Evolutionary conservation across 2,888 invertebrate genomes (phyloP).

Genomic region (Gymnosoma rotundatum): DNA sequence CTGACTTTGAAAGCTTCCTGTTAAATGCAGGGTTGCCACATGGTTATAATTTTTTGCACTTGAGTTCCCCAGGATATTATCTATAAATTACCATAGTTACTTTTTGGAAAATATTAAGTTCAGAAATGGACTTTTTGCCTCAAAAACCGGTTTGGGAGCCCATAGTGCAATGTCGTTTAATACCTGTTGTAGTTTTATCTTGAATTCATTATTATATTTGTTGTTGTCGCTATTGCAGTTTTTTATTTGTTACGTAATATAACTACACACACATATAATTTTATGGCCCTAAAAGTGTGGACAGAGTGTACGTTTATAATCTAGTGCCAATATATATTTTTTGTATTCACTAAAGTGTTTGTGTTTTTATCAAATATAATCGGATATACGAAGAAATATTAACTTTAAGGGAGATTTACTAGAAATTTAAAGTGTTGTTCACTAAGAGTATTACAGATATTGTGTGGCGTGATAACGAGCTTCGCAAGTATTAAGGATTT

Average conservation of each 20-base stretch:
- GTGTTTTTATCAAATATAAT: constrained; percentile 31
- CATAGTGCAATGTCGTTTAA: constrained; percentile 59
- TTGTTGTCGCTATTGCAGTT: constrained; percentile 30
- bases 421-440: background rate
- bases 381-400: constrained; percentile 28
- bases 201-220: constrained; percentile 64
- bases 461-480: background rate
- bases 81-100: too few relatives aligned
- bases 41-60: too few relatives aligned
- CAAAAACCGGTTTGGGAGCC: too few relatives aligned
- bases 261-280: background rate
- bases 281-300: constrained; percentile 56
- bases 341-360: constrained; percentile 20
- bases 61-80: too few relatives aligned
- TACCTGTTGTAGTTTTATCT: constrained; percentile 68
- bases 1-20: too few relatives aligned
- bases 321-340: constrained; percentile 38
- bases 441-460: constrained; percentile 6
- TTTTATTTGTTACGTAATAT: constrained; percentile 41
- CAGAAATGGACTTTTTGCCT: too few relatives aligned
- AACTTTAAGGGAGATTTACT: constrained; percentile 20
- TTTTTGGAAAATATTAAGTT: too few relatives aligned
- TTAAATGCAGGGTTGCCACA: too few relatives aligned
- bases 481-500: background rate
- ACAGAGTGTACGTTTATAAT: constrained; percentile 29